Conservation (phyloP, 2,797 vertebrate species). For the Hoplostethus mediterraneus region DNA sequence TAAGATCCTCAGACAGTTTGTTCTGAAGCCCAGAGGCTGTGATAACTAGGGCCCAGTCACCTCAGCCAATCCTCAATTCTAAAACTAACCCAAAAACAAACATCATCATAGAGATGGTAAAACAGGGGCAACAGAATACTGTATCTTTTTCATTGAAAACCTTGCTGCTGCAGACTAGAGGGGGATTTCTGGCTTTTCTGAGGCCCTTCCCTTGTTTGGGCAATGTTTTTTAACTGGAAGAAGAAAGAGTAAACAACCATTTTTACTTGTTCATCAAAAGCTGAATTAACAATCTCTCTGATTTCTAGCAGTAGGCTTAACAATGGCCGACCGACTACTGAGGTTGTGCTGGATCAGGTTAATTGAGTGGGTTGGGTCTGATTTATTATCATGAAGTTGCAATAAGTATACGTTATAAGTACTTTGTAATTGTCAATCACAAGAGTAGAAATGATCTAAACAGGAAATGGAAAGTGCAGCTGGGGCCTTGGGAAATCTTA, state of each 20-base stretch:
- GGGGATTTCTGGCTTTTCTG: not conserved
- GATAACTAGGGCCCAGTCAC: conserved; percentile 22
- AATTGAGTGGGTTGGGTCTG: not conserved
- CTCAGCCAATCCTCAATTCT: conserved; percentile 39
- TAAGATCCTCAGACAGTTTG: conserved; percentile 13
- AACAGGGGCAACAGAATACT: conserved; percentile 10
- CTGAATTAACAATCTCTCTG: not conserved
- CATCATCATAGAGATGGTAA: conserved; percentile 3
- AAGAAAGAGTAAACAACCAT: not conserved
- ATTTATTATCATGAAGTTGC: not conserved
- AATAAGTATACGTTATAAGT: not conserved
- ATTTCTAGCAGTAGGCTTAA: not conserved
- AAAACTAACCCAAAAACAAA: conserved; percentile 28
- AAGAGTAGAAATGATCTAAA: not conserved
- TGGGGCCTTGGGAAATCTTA: not conserved
- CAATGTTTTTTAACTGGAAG: not conserved
- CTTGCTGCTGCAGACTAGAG: conserved; percentile 4
- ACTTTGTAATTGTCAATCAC: not conserved
- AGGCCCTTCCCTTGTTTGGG: not conserved
- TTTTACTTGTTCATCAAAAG: not conserved
- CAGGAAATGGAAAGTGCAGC: not conserved
- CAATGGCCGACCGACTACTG: not conserved
- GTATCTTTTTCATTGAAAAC: not conserved
- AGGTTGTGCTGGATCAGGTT: not conserved
- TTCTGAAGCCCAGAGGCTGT: conserved; percentile 8